Conservation (phyloP, 1,140 invertebrate genomes). For the Drosophila nikananu region DNA sequence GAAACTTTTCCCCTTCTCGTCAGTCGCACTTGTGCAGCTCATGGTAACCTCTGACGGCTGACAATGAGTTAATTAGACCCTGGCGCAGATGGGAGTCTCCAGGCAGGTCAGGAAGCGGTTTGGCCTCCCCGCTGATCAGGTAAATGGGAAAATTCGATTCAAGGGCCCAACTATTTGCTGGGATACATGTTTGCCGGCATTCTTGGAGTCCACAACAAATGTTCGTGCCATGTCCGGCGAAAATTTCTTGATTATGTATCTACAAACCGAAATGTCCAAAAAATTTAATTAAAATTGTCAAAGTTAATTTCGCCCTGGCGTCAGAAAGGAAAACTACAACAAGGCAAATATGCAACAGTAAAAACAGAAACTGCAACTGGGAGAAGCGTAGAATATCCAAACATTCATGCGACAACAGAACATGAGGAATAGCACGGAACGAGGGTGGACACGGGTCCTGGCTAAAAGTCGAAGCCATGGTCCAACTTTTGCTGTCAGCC, state of each 20-base stretch:
- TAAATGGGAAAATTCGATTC: slow-evolving; percentile 11
- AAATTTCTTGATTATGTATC: slow-evolving; percentile 61
- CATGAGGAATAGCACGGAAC: slow-evolving; percentile 17
- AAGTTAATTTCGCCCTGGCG: slow-evolving; percentile 67
- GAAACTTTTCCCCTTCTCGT: slow-evolving; percentile 12
- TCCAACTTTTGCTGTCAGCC: slow-evolving; percentile 41
- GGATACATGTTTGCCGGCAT: slow-evolving; percentile 1
- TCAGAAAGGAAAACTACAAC: slow-evolving; percentile 29
- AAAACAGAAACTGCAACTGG: slow-evolving; percentile 35
- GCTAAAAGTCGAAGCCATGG: slow-evolving; percentile 47
- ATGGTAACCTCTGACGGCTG: slow-evolving; percentile 35
- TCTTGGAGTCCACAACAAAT: slow-evolving; percentile 10
- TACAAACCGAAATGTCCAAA: slow-evolving; percentile 60
- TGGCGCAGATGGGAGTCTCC: not conserved
- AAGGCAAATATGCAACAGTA: slow-evolving; percentile 39
- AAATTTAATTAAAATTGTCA: slow-evolving; percentile 80
- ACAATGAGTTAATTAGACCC: slow-evolving; percentile 28
- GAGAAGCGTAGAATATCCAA: slow-evolving; percentile 63
- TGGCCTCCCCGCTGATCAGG: slow-evolving; percentile 2
- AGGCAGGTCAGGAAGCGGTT: not conserved
- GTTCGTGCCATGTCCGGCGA: slow-evolving; percentile 20
- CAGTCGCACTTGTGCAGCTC: slow-evolving; percentile 26
- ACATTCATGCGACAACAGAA: slow-evolving; percentile 50
- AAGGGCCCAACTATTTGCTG: slow-evolving; percentile 4
- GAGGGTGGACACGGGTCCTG: not conserved